These are phyloP conservation scores for Zaprionus nigranus DNA, from an alignment of 1,140 invertebrate genomes.

Conservation along the genomic window DNA sequence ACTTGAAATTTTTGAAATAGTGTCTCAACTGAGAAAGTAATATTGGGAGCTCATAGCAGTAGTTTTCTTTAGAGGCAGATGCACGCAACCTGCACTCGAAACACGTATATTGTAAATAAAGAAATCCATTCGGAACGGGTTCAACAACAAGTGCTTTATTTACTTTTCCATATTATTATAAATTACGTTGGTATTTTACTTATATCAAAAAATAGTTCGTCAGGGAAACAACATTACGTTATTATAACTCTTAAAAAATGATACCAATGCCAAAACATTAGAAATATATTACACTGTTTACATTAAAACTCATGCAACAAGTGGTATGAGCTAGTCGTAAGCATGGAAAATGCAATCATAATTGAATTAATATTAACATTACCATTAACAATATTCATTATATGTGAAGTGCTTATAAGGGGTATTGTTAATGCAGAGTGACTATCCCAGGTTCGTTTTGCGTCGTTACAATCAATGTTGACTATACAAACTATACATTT, in stretches of 20 bases:
- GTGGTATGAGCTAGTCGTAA: neutral
- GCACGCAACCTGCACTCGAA: too few relatives aligned
- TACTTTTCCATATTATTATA: slow-evolving; percentile 2
- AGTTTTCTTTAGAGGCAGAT: too few relatives aligned
- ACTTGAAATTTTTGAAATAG: too few relatives aligned
- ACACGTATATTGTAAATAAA: too few relatives aligned
- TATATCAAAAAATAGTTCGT: slow-evolving; percentile 5
- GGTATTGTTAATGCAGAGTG: neutral
- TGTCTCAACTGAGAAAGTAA: too few relatives aligned
- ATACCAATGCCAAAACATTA: neutral
- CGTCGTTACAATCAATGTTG: neutral
- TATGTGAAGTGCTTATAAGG: neutral
- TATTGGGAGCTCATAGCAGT: too few relatives aligned
- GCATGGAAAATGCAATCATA: neutral
- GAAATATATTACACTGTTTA: slow-evolving; percentile 1
- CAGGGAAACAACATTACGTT: neutral
- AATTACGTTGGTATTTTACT: neutral
- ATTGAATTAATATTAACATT: neutral
- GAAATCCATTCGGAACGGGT: neutral
- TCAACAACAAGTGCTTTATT: slow-evolving; percentile 3
- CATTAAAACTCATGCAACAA: neutral
- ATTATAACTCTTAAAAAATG: neutral
- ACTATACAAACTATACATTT: slow-evolving; percentile 1
- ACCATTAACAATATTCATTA: neutral
- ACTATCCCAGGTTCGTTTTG: neutral